phyloP scores from a whole-genome alignment of 2,113 vertebrate species.

The Emydura subglobosa region DNA sequence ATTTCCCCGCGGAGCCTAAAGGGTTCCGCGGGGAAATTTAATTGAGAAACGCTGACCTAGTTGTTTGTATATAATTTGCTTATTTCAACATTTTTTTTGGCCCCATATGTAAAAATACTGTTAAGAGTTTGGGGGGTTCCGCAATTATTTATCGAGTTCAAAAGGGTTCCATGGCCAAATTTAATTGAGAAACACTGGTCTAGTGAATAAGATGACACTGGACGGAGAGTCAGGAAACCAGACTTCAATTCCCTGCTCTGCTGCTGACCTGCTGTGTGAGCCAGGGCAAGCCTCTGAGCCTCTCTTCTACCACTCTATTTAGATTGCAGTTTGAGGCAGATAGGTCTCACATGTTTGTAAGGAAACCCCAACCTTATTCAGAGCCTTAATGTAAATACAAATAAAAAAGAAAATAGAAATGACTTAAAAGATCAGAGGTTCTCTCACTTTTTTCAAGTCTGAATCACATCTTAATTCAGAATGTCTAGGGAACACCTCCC shows the following conservation, averaged over 20 bases:
- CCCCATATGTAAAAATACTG: too few species aligned
- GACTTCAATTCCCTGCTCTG: neutral
- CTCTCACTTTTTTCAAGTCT: slow-evolving; percentile 14
- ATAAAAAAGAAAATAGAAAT: accelerated
- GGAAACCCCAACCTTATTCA: neutral
- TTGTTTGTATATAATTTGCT: too few species aligned
- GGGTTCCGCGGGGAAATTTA: too few species aligned
- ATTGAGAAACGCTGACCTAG: too few species aligned
- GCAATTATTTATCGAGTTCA: too few species aligned
- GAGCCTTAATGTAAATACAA: neutral
- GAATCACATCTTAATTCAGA: slow-evolving; percentile 13
- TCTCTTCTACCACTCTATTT: accelerated
- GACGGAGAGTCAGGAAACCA: neutral
- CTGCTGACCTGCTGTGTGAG: neutral
- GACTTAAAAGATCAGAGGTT: too few species aligned
- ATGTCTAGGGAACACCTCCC: neutral
- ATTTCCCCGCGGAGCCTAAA: too few species aligned
- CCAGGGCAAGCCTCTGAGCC: neutral
- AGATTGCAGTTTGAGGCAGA: neutral
- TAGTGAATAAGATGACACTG: neutral
- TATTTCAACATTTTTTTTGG: too few species aligned
- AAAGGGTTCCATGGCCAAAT: too few species aligned
- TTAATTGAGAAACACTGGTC: too few species aligned
- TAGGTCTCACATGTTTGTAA: neutral
- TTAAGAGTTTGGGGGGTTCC: too few species aligned